Conservation (phyloP, 1,140 invertebrate genomes). For the Drosophila mayri region DNA sequence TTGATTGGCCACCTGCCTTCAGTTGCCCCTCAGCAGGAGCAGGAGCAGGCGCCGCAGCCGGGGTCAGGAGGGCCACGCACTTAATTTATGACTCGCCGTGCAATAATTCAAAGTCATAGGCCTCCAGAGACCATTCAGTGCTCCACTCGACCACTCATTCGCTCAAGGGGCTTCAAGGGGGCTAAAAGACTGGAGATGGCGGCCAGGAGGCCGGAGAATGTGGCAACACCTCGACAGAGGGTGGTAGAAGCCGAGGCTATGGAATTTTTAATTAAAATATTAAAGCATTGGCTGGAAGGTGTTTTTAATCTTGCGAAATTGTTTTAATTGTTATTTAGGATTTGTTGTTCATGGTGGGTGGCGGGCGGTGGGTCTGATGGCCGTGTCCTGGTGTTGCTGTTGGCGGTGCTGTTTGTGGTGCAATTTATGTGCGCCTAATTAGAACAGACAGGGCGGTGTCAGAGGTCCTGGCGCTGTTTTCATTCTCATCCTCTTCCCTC, state of each 20-base stretch:
- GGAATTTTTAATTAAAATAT: constrained; percentile 83
- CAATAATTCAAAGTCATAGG: constrained; percentile 83
- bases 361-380: neutral
- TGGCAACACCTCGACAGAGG: constrained; percentile 41
- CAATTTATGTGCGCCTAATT: constrained; percentile 79
- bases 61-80: constrained; percentile 47
- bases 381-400: constrained; percentile 20
- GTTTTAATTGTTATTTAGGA: constrained; percentile 84
- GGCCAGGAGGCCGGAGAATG: constrained; percentile 13
- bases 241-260: constrained; percentile 56
- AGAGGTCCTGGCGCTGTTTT: constrained; percentile 35
- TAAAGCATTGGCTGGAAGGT: constrained; percentile 76
- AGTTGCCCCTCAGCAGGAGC: too few relatives aligned
- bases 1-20: constrained; percentile 30
- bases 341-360: constrained; percentile 48
- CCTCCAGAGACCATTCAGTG: constrained; percentile 76
- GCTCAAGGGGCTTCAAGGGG: constrained; percentile 32
- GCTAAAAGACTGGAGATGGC: neutral
- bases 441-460: constrained; percentile 71
- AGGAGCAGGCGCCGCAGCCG: too few relatives aligned
- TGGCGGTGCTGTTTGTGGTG: constrained; percentile 42
- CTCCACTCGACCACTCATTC: constrained; percentile 62
- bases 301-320: constrained; percentile 83
- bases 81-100: constrained; percentile 80
- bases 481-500: neutral